Conservation (phyloP, 1,140 invertebrate species). For the Drosophila eugracilis region DNA sequence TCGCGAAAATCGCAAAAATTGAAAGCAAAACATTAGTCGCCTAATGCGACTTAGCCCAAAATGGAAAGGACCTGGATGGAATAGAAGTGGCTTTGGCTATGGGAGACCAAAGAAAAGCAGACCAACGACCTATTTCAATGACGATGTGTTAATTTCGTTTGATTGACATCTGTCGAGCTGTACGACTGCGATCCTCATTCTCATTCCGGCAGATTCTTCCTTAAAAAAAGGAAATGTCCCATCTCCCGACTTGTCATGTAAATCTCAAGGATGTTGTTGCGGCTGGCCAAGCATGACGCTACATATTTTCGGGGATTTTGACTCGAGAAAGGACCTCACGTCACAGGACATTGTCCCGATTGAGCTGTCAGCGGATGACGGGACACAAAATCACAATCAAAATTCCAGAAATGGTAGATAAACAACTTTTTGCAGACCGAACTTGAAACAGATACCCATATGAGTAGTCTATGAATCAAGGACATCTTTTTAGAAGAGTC, state of each 20-base stretch:
- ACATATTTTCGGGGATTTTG: slow-evolving; percentile 33
- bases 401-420: not conserved
- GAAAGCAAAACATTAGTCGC: slow-evolving; percentile 65
- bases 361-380: slow-evolving; percentile 46
- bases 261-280: slow-evolving; percentile 56
- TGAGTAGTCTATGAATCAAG: not conserved
- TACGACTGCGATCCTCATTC: slow-evolving; percentile 14
- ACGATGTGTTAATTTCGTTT: slow-evolving; percentile 77
- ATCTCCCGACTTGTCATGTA: slow-evolving; percentile 48
- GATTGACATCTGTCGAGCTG: slow-evolving; percentile 74
- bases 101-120: slow-evolving; percentile 38
- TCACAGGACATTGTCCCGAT: slow-evolving; percentile 44
- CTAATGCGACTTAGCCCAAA: slow-evolving; percentile 59
- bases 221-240: slow-evolving; percentile 46
- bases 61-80: slow-evolving; percentile 10
- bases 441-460: slow-evolving; percentile 23
- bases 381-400: slow-evolving; percentile 13
- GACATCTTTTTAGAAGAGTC: slow-evolving; percentile 1
- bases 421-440: slow-evolving; percentile 10
- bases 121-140: slow-evolving; percentile 34
- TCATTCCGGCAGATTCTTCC: slow-evolving; percentile 31
- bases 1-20: slow-evolving; percentile 50
- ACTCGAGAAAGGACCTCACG: slow-evolving; percentile 8
- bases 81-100: not conserved
- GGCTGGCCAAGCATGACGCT: slow-evolving; percentile 63